These are phyloP conservation scores for Trichogramma dendrolimi DNA, from an alignment of 2,888 invertebrate species.

Conservation along the genomic window DNA sequence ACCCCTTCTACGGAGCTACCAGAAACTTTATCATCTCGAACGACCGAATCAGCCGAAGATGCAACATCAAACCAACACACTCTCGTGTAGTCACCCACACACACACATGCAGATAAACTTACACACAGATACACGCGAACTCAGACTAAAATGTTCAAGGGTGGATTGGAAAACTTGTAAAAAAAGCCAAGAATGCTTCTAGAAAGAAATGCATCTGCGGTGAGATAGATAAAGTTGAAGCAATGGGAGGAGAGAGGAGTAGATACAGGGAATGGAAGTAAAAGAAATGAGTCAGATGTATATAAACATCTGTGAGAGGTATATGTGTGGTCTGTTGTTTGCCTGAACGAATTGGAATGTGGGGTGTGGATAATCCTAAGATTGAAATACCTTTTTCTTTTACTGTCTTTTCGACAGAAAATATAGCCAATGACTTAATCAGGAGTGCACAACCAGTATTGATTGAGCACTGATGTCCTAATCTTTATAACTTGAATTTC, in stretches of 20 bases:
- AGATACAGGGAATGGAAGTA: constrained; percentile 15
- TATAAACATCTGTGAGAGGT: neutral
- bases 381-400: neutral
- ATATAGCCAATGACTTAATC: neutral
- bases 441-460: no score
- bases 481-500: no score
- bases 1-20: constrained; percentile 18
- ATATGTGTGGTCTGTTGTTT: no score
- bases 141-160: neutral
- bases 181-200: constrained; percentile 16
- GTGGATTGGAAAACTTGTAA: constrained; percentile 23
- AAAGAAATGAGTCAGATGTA: constrained; percentile 24
- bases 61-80: constrained; percentile 19
- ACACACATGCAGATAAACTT: constrained; percentile 3
- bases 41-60: constrained; percentile 32
- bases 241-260: neutral
- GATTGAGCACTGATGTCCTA: no score
- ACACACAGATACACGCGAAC: constrained; percentile 20
- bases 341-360: neutral
- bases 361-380: neutral
- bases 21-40: constrained; percentile 32
- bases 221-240: constrained; percentile 15
- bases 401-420: neutral
- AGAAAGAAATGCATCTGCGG: constrained; percentile 7
- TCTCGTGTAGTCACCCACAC: constrained; percentile 19